Conservation (phyloP, 2,888 invertebrate species). For the Salticus scenicus region DNA sequence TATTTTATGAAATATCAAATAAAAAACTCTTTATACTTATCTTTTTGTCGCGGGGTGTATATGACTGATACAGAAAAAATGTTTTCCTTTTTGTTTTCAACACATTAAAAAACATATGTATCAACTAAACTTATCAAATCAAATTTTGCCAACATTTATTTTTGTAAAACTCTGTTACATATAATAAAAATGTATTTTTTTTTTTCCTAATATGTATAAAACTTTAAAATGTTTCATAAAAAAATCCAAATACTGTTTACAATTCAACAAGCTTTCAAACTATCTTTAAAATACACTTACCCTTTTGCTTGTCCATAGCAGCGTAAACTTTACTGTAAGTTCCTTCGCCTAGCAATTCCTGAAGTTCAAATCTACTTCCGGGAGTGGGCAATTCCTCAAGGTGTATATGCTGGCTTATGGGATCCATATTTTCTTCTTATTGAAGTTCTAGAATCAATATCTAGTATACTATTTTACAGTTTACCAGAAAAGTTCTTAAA, state of each 20-base stretch:
- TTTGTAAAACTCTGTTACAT: no score
- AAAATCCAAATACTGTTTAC: background rate
- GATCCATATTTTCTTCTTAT: conserved; percentile 55
- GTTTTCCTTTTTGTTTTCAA: no score
- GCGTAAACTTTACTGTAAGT: conserved; percentile 86
- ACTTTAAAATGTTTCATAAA: no score
- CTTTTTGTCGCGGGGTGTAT: no score
- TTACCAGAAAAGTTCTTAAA: background rate
- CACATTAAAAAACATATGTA: no score
- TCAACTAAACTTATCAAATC: no score
- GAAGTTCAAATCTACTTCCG: conserved; percentile 84
- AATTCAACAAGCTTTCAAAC: background rate
- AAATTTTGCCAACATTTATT: no score
- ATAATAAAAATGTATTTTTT: no score
- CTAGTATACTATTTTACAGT: conserved; percentile 25
- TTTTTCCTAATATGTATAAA: no score
- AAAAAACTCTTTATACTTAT: no score
- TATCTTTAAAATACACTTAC: conserved; percentile 75
- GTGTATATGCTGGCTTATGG: conserved; percentile 55
- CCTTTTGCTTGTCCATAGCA: conserved; percentile 83
- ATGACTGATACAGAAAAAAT: no score
- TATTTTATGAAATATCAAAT: no score
- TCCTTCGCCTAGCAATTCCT: conserved; percentile 83
- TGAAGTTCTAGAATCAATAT: background rate
- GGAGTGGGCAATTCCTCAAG: conserved; percentile 82